phyloP scores from a whole-genome alignment of 2,888 invertebrate species.

The Spialia ferax region DNA sequence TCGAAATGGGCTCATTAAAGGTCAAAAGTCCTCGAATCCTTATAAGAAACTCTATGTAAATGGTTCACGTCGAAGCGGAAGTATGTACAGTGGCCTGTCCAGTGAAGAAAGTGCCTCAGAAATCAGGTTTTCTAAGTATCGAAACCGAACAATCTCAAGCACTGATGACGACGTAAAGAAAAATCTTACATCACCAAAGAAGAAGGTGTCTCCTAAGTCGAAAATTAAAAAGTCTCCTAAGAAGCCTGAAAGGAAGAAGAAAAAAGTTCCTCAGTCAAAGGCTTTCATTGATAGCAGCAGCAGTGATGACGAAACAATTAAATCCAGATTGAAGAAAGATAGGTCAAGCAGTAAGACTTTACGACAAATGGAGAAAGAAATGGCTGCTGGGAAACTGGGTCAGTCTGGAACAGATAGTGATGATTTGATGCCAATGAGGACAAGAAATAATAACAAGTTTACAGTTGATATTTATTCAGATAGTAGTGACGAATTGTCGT shows the following conservation, averaged over 20 bases:
- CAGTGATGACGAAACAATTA: slow-evolving; percentile 87
- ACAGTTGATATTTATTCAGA: slow-evolving; percentile 94
- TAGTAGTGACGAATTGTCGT: slow-evolving; percentile 84
- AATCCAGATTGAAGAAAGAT: slow-evolving; percentile 73
- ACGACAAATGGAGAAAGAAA: slow-evolving; percentile 91
- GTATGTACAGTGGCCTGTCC: slow-evolving; percentile 88
- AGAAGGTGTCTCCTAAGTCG: slow-evolving; percentile 76
- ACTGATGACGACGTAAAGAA: slow-evolving; percentile 86
- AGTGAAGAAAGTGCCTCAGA: slow-evolving; percentile 82
- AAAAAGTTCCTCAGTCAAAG: slow-evolving; percentile 78
- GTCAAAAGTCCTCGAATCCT: slow-evolving; percentile 86
- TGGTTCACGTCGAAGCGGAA: slow-evolving; percentile 89
- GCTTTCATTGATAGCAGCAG: slow-evolving; percentile 87
- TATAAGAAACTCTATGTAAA: slow-evolving; percentile 93
- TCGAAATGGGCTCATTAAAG: slow-evolving; percentile 89
- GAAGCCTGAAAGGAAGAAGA: slow-evolving; percentile 82
- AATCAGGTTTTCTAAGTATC: slow-evolving; percentile 62
- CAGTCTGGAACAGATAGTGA: slow-evolving; percentile 92
- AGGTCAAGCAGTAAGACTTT: slow-evolving; percentile 87
- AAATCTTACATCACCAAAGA: slow-evolving; percentile 74
- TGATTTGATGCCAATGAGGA: slow-evolving; percentile 89
- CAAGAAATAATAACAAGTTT: slow-evolving; percentile 85
- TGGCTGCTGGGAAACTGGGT: slow-evolving; percentile 82
- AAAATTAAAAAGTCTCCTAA: slow-evolving; percentile 76
- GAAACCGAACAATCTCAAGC: slow-evolving; percentile 80